Evolutionary conservation across 2,113 vertebrate species (phyloP), one percentile per base, ranked within the genome.

Genomic region (Phainopepla nitens): DNA sequence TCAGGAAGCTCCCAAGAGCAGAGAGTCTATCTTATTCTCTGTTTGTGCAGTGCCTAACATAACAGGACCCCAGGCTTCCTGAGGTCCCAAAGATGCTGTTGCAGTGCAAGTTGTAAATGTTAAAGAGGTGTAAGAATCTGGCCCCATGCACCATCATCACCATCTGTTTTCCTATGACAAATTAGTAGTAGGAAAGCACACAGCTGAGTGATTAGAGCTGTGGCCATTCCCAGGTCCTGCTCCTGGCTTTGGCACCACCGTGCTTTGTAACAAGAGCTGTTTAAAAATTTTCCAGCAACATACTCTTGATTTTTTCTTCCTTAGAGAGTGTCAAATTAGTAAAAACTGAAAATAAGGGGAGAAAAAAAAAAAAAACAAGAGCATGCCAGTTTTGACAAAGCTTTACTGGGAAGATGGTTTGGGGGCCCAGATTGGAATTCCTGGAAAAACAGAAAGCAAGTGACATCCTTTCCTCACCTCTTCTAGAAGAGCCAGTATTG

Each of bases 111-210:
- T n/a, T 41, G 2, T 96, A 91, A 95, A 90, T 89, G 72, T 76
- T 96, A 78, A 95, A 88, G 94, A 94, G 68, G 69, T 96, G 86
- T 81, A 95, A 92, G 93, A 75, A 84, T 94, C 82, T 94, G 92
- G 79, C 87, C 88, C 76, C 8, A 0, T 75, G 85, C 86, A 87
- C 76, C 31, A 47, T 75, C 51, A 15, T 94, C 71, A 64, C 88
- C 92, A 68, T 97, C 82, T 95, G 82, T 62, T 95, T 95, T 95
- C 82, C 90, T 88, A 15, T 92, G 94, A 93, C 84, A 95, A 90
- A 95, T 94, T 86, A 87, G 93, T 61, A 28, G 54, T 82, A 86
- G 83, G 87, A 86, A 90, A 54, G 85, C 79, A 85, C 3, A 4
- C 66, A 80, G 71, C 82, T 77, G 82, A 90, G 66, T 94, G 94